Conservation (phyloP, 2,888 invertebrate species). For the Erannis defoliaria region DNA sequence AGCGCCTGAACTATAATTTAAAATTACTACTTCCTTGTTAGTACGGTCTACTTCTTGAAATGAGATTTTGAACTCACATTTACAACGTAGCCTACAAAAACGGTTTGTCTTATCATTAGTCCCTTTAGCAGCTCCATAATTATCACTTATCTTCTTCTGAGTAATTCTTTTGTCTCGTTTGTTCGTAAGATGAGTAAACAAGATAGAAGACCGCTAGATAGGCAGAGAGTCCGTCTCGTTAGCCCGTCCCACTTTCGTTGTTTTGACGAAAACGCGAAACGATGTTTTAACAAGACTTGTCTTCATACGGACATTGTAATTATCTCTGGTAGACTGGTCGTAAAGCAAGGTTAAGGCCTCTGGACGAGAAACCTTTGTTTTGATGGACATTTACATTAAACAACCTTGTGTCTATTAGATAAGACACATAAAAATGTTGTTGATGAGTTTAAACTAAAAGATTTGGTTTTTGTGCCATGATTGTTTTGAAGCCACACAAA, state of each 20-base stretch:
- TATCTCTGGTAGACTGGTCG: conserved; percentile 35
- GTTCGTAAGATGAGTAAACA: conserved; percentile 35
- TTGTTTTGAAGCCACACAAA: conserved; percentile 32
- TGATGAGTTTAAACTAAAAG: conserved; percentile 21
- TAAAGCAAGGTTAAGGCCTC: conserved; percentile 48
- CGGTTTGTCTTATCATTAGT: conserved; percentile 59
- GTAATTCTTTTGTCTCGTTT: conserved; percentile 43
- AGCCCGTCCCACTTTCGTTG: conserved; percentile 54
- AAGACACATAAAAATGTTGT: conserved; percentile 17
- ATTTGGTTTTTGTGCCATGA: conserved; percentile 27
- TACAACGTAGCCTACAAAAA: conserved; percentile 41
- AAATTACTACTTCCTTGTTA: conserved; percentile 45
- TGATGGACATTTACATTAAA: conserved; percentile 47
- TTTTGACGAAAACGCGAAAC: conserved; percentile 53
- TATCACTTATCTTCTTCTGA: conserved; percentile 59
- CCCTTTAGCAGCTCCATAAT: conserved; percentile 61
- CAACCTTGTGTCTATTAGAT: conserved; percentile 26
- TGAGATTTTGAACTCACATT: conserved; percentile 30
- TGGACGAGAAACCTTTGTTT: conserved; percentile 47
- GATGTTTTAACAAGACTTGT: conserved; percentile 46
- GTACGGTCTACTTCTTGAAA: conserved; percentile 26
- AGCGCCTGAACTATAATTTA: conserved; percentile 32
- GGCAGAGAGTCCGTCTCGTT: conserved; percentile 23
- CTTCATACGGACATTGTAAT: conserved; percentile 47
- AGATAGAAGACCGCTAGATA: conserved; percentile 29